Evolutionary conservation across 2,113 vertebrate species (phyloP).

Genomic region (Dunckerocampus dactyliophorus): DNA sequence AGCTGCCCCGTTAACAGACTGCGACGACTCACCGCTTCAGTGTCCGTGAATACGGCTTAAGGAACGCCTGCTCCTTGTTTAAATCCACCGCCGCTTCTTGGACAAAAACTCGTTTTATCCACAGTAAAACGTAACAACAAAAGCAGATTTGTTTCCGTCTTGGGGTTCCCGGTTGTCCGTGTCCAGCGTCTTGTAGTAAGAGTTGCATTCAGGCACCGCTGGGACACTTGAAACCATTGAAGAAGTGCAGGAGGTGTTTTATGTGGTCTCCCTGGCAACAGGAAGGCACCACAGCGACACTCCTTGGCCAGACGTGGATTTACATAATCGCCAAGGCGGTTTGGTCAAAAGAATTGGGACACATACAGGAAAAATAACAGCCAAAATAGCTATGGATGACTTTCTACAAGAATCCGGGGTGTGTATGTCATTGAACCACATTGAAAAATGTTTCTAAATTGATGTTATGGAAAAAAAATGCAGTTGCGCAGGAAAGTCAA

Average conservation of each 20-base stretch:
- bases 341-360: background rate
- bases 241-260: conserved; percentile 46
- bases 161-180: conserved; percentile 8
- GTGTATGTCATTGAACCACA: no score
- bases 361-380: no score
- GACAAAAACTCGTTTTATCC: background rate
- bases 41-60: background rate
- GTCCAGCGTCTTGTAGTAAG: conserved; percentile 15
- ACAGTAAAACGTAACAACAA: background rate
- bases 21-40: conserved; percentile 43
- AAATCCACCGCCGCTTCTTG: background rate
- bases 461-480: no score
- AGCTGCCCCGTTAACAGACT: conserved; percentile 22
- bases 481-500: no score
- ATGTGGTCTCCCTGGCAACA: conserved; percentile 66
- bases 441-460: no score
- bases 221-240: conserved; percentile 52
- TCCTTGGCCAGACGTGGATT: background rate
- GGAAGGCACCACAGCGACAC: conserved; percentile 36
- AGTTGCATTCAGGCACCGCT: conserved; percentile 14
- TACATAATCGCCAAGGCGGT: background rate
- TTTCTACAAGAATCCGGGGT: no score
- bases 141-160: background rate
- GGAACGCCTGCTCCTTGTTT: background rate
- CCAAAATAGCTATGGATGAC: no score